Percentiles rank a stretch among this genome's conserved stretches.
These are phyloP conservation scores for Anguilla megastoma DNA, from an alignment of 2,797 vertebrate species.

Conservation along the genomic window DNA sequence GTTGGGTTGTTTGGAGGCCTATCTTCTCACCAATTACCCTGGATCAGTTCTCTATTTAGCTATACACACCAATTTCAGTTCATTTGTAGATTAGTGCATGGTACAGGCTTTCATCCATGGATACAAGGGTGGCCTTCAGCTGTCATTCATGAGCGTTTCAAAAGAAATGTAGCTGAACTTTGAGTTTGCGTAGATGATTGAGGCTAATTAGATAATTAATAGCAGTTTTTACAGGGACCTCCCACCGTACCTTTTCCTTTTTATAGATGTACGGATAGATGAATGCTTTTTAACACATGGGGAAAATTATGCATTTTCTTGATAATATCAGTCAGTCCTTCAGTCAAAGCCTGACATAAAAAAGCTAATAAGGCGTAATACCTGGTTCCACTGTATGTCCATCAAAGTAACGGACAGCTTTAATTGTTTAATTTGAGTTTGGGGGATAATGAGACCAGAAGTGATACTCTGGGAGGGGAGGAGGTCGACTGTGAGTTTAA, in stretches of 20 bases:
- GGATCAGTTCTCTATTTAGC: neutral
- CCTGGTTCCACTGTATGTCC: slow-evolving; percentile 43
- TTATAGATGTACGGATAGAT: neutral
- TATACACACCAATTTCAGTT: neutral
- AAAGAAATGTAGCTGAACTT: neutral
- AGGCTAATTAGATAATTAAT: neutral
- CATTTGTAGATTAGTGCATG: neutral
- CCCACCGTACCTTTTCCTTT: neutral
- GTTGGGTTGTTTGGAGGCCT: too few relatives aligned
- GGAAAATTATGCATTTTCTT: slow-evolving; percentile 25
- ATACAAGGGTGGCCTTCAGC: neutral
- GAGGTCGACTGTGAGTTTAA: slow-evolving; percentile 20
- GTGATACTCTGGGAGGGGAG: slow-evolving; percentile 27
- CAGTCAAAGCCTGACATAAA: slow-evolving; percentile 12
- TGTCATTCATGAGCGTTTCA: neutral
- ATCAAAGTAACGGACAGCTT: slow-evolving; percentile 64
- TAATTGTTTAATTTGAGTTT: slow-evolving; percentile 53
- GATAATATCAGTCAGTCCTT: slow-evolving; percentile 29
- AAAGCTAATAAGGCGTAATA: slow-evolving; percentile 30
- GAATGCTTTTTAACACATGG: slow-evolving; percentile 25
- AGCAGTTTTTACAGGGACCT: neutral
- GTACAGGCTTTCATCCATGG: neutral
- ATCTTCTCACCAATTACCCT: too few relatives aligned
- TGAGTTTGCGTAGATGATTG: neutral
- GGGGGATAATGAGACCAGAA: slow-evolving; percentile 32